These are phyloP conservation scores for Lasioglossum leucozonium DNA, from an alignment of 2,888 invertebrate genomes.

Conservation along the genomic window DNA sequence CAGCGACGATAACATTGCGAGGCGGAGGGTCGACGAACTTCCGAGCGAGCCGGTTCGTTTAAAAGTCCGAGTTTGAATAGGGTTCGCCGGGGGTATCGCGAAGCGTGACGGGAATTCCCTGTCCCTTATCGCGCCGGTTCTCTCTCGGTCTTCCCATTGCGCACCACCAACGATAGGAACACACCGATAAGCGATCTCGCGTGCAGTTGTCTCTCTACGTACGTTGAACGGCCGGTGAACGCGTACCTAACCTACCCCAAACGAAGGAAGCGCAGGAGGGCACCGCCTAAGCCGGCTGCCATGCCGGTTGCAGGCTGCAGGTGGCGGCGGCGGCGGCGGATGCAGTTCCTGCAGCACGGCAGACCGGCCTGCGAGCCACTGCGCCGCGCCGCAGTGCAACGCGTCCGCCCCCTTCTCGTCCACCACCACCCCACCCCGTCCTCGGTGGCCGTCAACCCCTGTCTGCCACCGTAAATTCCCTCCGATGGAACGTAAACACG, in stretches of 20 bases:
- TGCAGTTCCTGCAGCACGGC: slow-evolving; percentile 35
- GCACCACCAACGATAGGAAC: neutral
- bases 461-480: slow-evolving; percentile 27
- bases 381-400: slow-evolving; percentile 28
- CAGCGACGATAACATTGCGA: neutral
- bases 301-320: neutral
- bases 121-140: slow-evolving; percentile 15
- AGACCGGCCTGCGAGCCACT: slow-evolving; percentile 24
- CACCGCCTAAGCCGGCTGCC: slow-evolving; percentile 60
- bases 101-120: neutral
- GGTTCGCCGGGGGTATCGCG: slow-evolving; percentile 7
- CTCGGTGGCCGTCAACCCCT: slow-evolving; percentile 36
- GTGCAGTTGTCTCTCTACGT: slow-evolving; percentile 37
- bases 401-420: slow-evolving; percentile 33
- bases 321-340: too few species aligned
- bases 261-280: slow-evolving; percentile 34
- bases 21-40: neutral
- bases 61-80: neutral
- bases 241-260: slow-evolving; percentile 69
- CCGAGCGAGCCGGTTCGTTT: neutral
- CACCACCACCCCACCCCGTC: slow-evolving; percentile 21
- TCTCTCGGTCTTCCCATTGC: too few species aligned
- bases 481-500: slow-evolving; percentile 38
- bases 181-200: slow-evolving; percentile 55
- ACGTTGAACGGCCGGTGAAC: neutral